phyloP scores from a whole-genome alignment of 1,140 invertebrate species.

The Halotydeus destructor region DNA sequence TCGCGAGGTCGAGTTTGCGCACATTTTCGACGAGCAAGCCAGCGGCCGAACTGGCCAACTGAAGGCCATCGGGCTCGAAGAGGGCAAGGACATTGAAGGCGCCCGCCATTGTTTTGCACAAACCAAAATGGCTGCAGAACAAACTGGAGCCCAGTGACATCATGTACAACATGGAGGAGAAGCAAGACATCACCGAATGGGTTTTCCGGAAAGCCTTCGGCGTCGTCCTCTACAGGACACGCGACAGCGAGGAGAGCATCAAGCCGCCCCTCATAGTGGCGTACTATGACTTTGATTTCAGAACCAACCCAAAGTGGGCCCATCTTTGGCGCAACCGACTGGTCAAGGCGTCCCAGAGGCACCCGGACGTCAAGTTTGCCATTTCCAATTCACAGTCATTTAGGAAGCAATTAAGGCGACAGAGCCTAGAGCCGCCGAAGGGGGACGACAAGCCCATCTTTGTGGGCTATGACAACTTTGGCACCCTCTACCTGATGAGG shows the following conservation, averaged over 20 bases:
- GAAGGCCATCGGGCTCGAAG: neutral
- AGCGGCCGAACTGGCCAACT: neutral
- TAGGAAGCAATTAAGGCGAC: neutral
- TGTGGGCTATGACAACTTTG: neutral
- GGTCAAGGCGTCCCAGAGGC: neutral
- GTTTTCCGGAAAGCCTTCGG: neutral
- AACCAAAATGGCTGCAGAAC: neutral
- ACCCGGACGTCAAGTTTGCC: neutral
- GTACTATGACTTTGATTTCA: constrained; percentile 3
- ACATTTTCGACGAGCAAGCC: neutral
- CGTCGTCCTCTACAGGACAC: neutral
- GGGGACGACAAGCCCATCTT: neutral
- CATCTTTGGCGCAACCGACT: neutral
- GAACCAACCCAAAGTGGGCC: neutral
- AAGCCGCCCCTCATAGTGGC: neutral
- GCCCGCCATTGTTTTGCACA: neutral
- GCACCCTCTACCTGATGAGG: neutral
- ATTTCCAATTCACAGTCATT: neutral
- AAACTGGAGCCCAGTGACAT: neutral
- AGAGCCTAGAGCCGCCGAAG: neutral
- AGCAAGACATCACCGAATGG: constrained; percentile 1
- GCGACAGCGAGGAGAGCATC: neutral
- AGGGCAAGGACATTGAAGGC: neutral
- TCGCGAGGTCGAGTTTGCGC: neutral
- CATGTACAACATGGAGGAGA: neutral